These are phyloP conservation scores for Drosophila hamatofila DNA, from an alignment of 2,888 invertebrate species.

Conservation along the genomic window DNA sequence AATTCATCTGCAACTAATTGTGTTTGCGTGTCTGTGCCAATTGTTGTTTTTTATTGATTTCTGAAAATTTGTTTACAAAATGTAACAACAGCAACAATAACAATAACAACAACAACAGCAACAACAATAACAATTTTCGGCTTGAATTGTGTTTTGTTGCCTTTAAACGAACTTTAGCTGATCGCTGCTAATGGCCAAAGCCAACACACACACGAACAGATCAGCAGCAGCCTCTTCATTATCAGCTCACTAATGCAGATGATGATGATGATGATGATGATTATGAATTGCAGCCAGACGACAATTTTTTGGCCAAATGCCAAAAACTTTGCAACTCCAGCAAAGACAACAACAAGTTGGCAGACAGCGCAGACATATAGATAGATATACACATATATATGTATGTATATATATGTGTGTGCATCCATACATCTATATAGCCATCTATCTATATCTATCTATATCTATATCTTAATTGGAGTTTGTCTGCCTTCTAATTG, in stretches of 20 bases:
- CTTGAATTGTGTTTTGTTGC: slow-evolving; percentile 55
- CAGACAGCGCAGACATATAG: slow-evolving; percentile 27
- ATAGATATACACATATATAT: slow-evolving; percentile 3
- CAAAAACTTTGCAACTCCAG: slow-evolving; percentile 55
- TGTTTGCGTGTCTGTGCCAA: slow-evolving; percentile 75
- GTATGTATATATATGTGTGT: slow-evolving; percentile 12
- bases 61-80: slow-evolving; percentile 68
- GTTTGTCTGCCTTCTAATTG: slow-evolving; percentile 59
- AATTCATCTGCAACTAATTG: slow-evolving; percentile 74
- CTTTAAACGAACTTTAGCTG: slow-evolving; percentile 39
- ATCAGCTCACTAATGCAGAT: slow-evolving; percentile 3
- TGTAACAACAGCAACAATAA: slow-evolving; percentile 42
- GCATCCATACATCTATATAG: slow-evolving; percentile 13
- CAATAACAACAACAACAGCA: not conserved
- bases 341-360: slow-evolving; percentile 39
- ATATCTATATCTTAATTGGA: slow-evolving; percentile 57
- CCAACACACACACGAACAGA: slow-evolving; percentile 23
- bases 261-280: not conserved
- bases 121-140: slow-evolving; percentile 60
- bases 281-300: slow-evolving; percentile 48
- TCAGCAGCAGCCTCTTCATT: slow-evolving; percentile 30
- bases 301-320: slow-evolving; percentile 60
- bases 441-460: slow-evolving; percentile 22
- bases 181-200: slow-evolving; percentile 34
- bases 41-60: slow-evolving; percentile 70